Base-by-base conservation (phyloP, 1,140 invertebrate species). In the Pseudachorutes palmiensis region DNA sequence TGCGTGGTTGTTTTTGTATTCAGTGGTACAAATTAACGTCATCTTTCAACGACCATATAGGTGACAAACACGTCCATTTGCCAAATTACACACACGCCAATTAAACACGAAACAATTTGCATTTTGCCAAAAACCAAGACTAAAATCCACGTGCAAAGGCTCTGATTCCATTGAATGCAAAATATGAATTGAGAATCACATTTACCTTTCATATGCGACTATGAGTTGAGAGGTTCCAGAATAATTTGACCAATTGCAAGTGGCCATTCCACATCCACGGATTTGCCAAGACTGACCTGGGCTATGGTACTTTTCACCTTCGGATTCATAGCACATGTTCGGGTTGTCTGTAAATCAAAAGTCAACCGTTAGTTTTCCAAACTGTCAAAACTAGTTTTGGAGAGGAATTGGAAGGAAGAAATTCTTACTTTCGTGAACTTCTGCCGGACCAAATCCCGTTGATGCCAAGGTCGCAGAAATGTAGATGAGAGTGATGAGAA, bases 191-290 rank as follows among this genome's bases (percentile, higher is more conserved):
- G 65, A 64, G n/a, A n/a, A n/a, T n/a, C n/a, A n/a, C n/a, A n/a
- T n/a, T 66, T 69, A 70, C 72, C 65, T 68, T 62, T 65, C 69
- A 48, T 68, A 73, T 26, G 72, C 68, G 51, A 73, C 58, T 64
- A 73, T 67, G 16, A 73, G 62, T 69, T 68, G 66, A 41, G 69
- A 16, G 24, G 33, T 41, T 48, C 67, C 70, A 22, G 72, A 63
- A n/a, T 51, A 62, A 45, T 66, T 65, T 3, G 68, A 28, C 57
- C 55, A 32, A 28, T 67, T 16, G 49, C 72, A 73, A 16, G 60
- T 60, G 12, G 62, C 69, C 36, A 66, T 36, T 28, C 48, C 66
- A 51, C 72, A 73, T 48, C 61, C 69, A 45, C 68, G 51, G 22
- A 68, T 30, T 31, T 32, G 64, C 72, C 72, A 73, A 22, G 69